Evolutionary conservation across 1,140 invertebrate species (phyloP), one percentile per base, ranked within the genome.

Genomic region (Orchestia grillus): DNA sequence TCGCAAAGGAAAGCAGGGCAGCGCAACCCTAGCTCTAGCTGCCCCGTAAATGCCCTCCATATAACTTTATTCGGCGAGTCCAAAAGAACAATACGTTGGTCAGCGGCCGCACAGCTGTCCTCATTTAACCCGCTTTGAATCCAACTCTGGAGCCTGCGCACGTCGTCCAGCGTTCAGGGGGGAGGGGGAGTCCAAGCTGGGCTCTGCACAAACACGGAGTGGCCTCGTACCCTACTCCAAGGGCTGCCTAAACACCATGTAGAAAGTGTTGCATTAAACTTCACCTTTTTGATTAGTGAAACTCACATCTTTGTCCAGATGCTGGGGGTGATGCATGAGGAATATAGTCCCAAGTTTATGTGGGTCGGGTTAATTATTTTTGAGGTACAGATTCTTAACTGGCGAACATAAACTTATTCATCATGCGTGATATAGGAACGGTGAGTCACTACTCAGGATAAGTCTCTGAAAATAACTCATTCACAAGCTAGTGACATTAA

Each of bases 41-140:
- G 62, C 62, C 43, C 92, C 92, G 47, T 8, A n/a, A n/a, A 16
- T 94, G 44, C 92, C 92, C 92, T 45, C 92, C 40, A 47, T 94
- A 94, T 94, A 45, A 94, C 92, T 94, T 47, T 94, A 94, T 94
- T 94, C 92, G 43, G 36, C 40, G 43, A 47, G 44, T 44, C 40
- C 92, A 94, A 94, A 94, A 94, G 92, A 94, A 94, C 92, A 94
- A 94, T 45, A 40, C 92, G 92, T 44, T 94, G 92, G 92, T 94
- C 92, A 94, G 92, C 36, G 44, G 43, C 92, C 41, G 92, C 92
- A 45, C 92, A 94, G 92, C 92, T 94, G 92, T 42, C 40, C 92
- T 94, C 92, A 45, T 44, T 94, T 94, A 94, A 94, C 92, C 36
- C 92, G 43, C 88, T 90, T 90, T 90, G 88, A 90, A 90, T 90